phyloP scores from a whole-genome alignment of 2,113 vertebrate species.

The Hucho hucho region DNA sequence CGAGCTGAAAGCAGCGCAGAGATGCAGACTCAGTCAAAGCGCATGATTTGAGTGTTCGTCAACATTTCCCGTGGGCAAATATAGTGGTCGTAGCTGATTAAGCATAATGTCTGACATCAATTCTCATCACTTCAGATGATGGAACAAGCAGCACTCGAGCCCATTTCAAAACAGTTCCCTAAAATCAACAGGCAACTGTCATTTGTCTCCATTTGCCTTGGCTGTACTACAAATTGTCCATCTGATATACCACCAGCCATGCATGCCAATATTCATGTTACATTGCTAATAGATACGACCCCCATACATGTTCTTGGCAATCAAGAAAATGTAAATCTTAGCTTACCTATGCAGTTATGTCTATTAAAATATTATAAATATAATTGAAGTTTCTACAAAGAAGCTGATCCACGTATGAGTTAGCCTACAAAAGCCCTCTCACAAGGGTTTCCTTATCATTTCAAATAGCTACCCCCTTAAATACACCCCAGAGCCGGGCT shows the following conservation, averaged over 20 bases:
- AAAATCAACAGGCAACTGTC: constrained; percentile 51
- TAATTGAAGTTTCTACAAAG: not conserved
- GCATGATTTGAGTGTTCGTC: constrained; percentile 64
- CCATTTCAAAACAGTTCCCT: constrained; percentile 35
- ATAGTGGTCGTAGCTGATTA: constrained; percentile 71
- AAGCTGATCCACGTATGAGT: not conserved
- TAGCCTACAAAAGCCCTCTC: constrained; percentile 3
- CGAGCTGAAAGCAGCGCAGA: constrained; percentile 32
- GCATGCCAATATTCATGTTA: constrained; percentile 32
- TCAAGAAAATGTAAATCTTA: constrained; percentile 29
- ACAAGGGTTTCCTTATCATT: constrained; percentile 10
- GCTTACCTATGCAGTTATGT: not conserved
- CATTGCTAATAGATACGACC: constrained; percentile 9
- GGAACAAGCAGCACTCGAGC: constrained; percentile 51
- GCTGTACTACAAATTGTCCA: constrained; percentile 45
- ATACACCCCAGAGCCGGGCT: constrained; percentile 32
- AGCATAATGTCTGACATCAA: constrained; percentile 69
- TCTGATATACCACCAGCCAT: constrained; percentile 40
- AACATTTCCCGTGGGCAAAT: constrained; percentile 61
- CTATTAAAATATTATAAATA: not conserved
- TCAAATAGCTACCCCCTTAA: constrained; percentile 19
- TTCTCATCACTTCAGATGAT: constrained; percentile 66
- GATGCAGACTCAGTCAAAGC: constrained; percentile 64
- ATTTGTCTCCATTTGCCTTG: constrained; percentile 52
- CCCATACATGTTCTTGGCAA: constrained; percentile 43